A percentile compares a stretch with the other conserved stretches of the same genome.
Evolutionary conservation across 1,140 invertebrate genomes (phyloP).

Genomic region (Hycleus cichorii): DNA sequence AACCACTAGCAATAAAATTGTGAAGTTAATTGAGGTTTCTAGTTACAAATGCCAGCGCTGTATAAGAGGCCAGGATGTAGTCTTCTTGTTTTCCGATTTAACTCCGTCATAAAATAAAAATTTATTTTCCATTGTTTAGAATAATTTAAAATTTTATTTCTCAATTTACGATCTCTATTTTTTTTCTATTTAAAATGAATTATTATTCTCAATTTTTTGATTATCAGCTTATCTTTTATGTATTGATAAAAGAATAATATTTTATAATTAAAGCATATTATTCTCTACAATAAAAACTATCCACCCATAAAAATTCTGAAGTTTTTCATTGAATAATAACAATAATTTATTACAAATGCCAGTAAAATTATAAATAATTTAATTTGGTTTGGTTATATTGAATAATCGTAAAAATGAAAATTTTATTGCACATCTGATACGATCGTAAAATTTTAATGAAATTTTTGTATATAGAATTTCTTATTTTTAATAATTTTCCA

Average conservation of each 20-base stretch:
- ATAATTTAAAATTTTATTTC: no score
- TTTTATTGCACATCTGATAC: conserved; percentile 8
- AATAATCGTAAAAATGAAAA: conserved; percentile 9
- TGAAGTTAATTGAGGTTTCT: no score
- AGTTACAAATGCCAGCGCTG: no score
- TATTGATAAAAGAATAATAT: conserved; percentile 12
- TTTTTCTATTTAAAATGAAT: not conserved
- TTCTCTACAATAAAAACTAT: conserved; percentile 11
- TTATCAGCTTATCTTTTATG: conserved; percentile 7
- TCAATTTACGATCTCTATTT: no score
- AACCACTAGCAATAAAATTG: no score
- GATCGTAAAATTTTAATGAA: conserved; percentile 7
- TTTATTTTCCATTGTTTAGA: no score
- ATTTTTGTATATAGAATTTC: conserved; percentile 3
- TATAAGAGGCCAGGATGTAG: no score
- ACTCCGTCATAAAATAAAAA: no score
- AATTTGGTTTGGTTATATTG: conserved; percentile 10
- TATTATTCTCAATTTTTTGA: conserved; percentile 8
- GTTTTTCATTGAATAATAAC: no score
- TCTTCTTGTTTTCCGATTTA: no score
- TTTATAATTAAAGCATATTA: conserved; percentile 6
- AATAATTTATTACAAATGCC: no score
- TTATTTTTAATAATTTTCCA: not conserved
- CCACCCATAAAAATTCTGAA: conserved; percentile 12
- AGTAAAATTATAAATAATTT: conserved; percentile 4